These are phyloP conservation scores for Ormyrus pomaceus DNA, from an alignment of 2,888 invertebrate species.

Conservation along the genomic window DNA sequence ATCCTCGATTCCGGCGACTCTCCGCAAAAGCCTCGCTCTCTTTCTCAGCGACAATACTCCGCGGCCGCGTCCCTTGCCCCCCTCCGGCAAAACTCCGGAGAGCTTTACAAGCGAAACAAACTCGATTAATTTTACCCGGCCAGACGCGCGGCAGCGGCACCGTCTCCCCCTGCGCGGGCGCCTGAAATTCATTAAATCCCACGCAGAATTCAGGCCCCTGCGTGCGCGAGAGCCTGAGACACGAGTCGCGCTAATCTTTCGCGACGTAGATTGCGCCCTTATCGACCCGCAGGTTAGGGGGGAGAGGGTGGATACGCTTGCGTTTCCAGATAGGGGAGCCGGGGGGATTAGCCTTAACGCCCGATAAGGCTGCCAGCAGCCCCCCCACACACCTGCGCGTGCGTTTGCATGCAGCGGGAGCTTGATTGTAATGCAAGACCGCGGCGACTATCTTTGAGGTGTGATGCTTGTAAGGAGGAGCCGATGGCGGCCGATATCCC, in stretches of 20 bases:
- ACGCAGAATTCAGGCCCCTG: background rate
- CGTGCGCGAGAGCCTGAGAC: background rate
- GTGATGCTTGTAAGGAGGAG: too few species aligned
- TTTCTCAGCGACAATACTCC: too few species aligned
- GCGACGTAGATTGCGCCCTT: slow-evolving; percentile 27
- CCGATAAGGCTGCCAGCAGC: background rate
- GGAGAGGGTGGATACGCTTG: background rate
- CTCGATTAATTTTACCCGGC: slow-evolving; percentile 29
- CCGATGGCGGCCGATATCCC: background rate
- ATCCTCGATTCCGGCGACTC: too few species aligned
- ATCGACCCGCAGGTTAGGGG: slow-evolving; percentile 2
- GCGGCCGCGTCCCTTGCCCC: too few species aligned
- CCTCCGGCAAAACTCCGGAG: too few species aligned
- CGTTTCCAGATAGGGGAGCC: background rate
- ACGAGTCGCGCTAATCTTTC: slow-evolving; percentile 40
- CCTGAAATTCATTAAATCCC: slow-evolving; percentile 26
- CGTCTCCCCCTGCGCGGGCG: background rate
- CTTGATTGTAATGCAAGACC: background rate
- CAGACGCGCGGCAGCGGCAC: background rate
- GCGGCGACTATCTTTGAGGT: background rate
- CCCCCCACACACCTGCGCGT: background rate
- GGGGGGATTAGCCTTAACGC: slow-evolving; percentile 25
- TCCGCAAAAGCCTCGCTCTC: too few species aligned
- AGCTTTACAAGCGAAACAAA: slow-evolving; percentile 16
- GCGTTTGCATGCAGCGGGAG: slow-evolving; percentile 1